Conservation (phyloP, 2,113 vertebrate species). For the Anseranas semipalmata region DNA sequence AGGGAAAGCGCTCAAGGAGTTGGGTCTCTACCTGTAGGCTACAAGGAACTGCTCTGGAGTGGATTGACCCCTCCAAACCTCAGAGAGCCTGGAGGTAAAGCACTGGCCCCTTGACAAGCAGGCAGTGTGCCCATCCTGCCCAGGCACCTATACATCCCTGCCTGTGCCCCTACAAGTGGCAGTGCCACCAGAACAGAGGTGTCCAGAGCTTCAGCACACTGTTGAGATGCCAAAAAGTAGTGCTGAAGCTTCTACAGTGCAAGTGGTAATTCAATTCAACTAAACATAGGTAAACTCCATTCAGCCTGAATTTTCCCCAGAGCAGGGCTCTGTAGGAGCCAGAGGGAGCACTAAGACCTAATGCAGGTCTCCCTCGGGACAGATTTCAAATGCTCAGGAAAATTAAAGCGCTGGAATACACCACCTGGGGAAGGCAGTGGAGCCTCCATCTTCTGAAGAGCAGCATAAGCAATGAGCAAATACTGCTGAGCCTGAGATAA, state of each 20-base stretch:
- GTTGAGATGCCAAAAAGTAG: not conserved
- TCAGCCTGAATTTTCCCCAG: not conserved
- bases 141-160: not conserved
- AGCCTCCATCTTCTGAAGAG: not conserved
- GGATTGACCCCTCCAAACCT: not conserved
- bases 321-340: not conserved
- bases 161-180: not conserved
- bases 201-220: not conserved
- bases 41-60: not conserved
- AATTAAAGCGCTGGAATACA: not conserved
- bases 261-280: not conserved
- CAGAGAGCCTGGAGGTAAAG: not conserved
- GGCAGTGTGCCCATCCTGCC: not conserved
- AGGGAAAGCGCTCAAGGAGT: not conserved
- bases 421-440: fast-evolving
- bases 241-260: not conserved
- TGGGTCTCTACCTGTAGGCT: not conserved
- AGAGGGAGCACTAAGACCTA: not conserved
- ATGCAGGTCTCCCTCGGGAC: not conserved
- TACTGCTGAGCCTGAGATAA: not conserved
- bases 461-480: not conserved
- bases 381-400: not conserved
- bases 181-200: not conserved
- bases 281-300: not conserved
- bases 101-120: not conserved